These are phyloP conservation scores for Oedothorax gibbosus DNA, from an alignment of 1,140 invertebrate genomes.

Conservation along the genomic window DNA sequence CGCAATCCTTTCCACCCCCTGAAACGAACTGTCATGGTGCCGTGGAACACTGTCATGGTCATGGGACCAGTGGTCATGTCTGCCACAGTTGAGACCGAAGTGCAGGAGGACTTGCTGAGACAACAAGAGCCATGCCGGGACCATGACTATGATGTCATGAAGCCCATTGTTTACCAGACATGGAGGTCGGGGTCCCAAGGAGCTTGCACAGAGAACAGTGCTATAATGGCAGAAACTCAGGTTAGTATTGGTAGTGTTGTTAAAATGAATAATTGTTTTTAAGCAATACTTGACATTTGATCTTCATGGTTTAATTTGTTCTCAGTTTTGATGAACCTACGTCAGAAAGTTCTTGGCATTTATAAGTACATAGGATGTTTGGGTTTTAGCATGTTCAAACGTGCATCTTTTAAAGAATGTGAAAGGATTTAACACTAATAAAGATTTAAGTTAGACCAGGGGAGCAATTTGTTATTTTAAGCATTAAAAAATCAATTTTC, in stretches of 20 bases:
- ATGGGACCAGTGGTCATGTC: conserved; percentile 87
- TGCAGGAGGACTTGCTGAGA: conserved; percentile 67
- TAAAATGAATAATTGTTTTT: too few species aligned
- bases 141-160: conserved; percentile 94
- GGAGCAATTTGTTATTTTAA: too few species aligned
- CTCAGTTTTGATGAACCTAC: too few species aligned
- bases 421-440: too few species aligned
- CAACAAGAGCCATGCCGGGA: conserved; percentile 78
- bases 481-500: too few species aligned
- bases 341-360: too few species aligned
- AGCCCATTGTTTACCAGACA: conserved; percentile 78
- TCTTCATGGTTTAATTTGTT: too few species aligned
- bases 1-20: conserved; percentile 90
- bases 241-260: conserved; percentile 67
- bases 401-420: too few species aligned
- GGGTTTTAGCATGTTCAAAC: too few species aligned
- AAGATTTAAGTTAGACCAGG: too few species aligned
- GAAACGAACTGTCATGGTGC: conserved; percentile 91
- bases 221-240: conserved; percentile 94
- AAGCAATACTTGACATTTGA: too few species aligned
- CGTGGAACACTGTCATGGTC: conserved; percentile 96
- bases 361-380: too few species aligned
- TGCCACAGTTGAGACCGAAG: conserved; percentile 79
- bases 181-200: conserved; percentile 96
- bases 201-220: conserved; percentile 88